Conservation (phyloP, 1,140 invertebrate genomes). For the Trypoxylus dichotomus region DNA sequence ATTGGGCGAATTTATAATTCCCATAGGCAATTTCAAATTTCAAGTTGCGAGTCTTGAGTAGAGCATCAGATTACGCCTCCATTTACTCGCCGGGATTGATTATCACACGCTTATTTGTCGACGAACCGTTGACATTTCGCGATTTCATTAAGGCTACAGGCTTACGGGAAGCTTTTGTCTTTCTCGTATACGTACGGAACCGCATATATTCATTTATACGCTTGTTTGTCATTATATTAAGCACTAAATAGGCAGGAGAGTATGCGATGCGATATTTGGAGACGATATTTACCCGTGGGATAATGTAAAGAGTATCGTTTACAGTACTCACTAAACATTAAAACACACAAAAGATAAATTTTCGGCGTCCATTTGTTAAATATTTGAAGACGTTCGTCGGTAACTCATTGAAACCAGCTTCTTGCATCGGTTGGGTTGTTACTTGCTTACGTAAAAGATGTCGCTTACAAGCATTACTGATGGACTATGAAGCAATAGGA, state of each 20-base stretch:
- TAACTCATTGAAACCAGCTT: background rate
- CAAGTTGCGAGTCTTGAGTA: background rate
- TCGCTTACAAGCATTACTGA: background rate
- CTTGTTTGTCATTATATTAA: background rate
- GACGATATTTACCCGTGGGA: constrained; percentile 14
- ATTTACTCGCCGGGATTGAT: background rate
- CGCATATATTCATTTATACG: too few relatives aligned
- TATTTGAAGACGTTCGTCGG: background rate
- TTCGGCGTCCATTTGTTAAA: constrained; percentile 18
- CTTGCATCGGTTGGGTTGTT: background rate
- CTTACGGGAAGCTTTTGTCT: background rate
- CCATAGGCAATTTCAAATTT: too few relatives aligned
- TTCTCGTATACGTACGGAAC: background rate
- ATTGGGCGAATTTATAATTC: too few relatives aligned
- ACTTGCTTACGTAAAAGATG: background rate
- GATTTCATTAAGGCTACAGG: background rate
- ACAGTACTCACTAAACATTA: constrained; percentile 17
- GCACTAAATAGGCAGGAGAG: background rate
- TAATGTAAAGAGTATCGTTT: constrained; percentile 23
- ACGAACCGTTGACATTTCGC: background rate
- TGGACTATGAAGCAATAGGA: background rate
- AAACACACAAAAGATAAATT: constrained; percentile 17
- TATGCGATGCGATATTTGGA: constrained; percentile 5
- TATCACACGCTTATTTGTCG: background rate
- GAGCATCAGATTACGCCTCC: background rate